These are phyloP conservation scores for Drosophila lowei DNA, from an alignment of 1,140 invertebrate species.

Conservation along the genomic window DNA sequence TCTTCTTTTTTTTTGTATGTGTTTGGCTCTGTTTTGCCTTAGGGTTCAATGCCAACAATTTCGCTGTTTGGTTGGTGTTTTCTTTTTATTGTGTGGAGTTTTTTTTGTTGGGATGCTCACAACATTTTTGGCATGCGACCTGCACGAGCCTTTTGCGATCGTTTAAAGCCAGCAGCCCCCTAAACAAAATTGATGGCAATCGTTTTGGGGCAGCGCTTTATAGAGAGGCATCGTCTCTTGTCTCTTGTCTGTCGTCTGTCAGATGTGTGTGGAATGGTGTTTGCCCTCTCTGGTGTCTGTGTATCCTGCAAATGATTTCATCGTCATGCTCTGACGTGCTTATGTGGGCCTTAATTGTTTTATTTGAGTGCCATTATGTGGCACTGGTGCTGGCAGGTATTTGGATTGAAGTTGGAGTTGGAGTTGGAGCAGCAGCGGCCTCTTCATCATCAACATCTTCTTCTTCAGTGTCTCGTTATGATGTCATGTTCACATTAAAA, in stretches of 20 bases:
- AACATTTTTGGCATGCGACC: slow-evolving; percentile 70
- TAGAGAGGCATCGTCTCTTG: slow-evolving; percentile 41
- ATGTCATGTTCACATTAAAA: slow-evolving; percentile 66
- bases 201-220: slow-evolving; percentile 54
- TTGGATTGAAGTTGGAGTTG: slow-evolving; percentile 46
- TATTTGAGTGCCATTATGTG: slow-evolving; percentile 81
- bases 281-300: slow-evolving; percentile 8
- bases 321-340: slow-evolving; percentile 67
- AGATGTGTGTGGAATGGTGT: not conserved
- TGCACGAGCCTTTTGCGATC: slow-evolving; percentile 68
- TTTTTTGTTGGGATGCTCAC: slow-evolving; percentile 20
- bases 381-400: slow-evolving; percentile 42
- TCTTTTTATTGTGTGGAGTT: slow-evolving; percentile 22
- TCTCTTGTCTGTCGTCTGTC: slow-evolving; percentile 12
- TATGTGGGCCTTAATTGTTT: slow-evolving; percentile 79
- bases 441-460: slow-evolving; percentile 7
- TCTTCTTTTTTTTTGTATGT: slow-evolving; percentile 21
- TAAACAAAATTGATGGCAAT: slow-evolving; percentile 68
- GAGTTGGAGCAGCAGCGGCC: slow-evolving; percentile 7
- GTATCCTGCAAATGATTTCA: slow-evolving; percentile 78
- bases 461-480: slow-evolving; percentile 63
- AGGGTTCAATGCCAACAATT: slow-evolving; percentile 77
- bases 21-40: slow-evolving; percentile 45
- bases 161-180: slow-evolving; percentile 29
- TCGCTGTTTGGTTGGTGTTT: slow-evolving; percentile 42